Base-by-base conservation (phyloP, 1,140 invertebrate genomes). In the Pseudomyrmex flavicornis region DNA sequence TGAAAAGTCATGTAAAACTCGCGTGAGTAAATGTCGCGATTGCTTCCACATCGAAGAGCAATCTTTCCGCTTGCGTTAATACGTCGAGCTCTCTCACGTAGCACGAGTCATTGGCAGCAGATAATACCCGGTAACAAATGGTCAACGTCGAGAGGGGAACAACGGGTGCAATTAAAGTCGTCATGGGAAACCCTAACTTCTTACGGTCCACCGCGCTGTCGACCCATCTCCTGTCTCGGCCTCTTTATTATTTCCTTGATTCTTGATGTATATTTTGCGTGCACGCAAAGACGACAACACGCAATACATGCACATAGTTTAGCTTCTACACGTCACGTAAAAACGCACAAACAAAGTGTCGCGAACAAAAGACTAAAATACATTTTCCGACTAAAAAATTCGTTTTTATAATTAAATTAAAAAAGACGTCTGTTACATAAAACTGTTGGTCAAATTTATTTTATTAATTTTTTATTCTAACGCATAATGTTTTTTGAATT, bases 141-240 rank as follows among this genome's bases (percentile, higher is more conserved):
- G 86, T 85, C 90, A 88, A 90, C 80, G 72, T 77, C 83, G 85
- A 82, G 73, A 87, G 12, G 91, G 80, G 88, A 91, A 91, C 91
- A 92, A 93, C 92, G 89, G 85, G 62, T 73, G 85, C 91, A 93
- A 93, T 93, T 91, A 91, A 93, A 93, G 89, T 93, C 91, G 92
- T 92, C 92, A 93, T 94, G 93, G 93, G 92, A 93, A 94, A 93
- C 90, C 91, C 89, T 87, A 92, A 90, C 85, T 91, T 92, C 91
- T 93, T 94, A 92, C 90, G 90, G 91, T 93, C 91, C 86, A 90
- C 87, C 91, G 93, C 91, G 90, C 89, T 90, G 85, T 76, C 80
- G 70, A 75, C 85, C 77, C 77, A 83, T 87, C 87, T 87, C 85
- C 69, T 82, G 80, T 88, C 85, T 89, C 75, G 87, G 87, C 69